A percentile compares a stretch with the other conserved stretches of the same genome.
These are phyloP conservation scores for Danionella dracula DNA, from an alignment of 2,797 vertebrate genomes.

Conservation along the genomic window DNA sequence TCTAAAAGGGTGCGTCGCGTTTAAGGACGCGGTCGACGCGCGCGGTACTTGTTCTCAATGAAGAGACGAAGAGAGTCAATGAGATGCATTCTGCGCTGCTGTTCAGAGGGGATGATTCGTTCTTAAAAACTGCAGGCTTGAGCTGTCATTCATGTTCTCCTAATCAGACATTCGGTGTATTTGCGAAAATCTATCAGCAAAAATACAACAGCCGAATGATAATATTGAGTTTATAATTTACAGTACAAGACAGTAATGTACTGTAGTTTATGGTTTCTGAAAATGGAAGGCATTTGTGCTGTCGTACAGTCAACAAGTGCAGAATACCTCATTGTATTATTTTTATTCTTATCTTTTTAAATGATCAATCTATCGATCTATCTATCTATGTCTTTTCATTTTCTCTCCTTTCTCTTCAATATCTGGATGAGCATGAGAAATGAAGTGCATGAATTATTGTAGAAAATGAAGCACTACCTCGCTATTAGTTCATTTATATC, in stretches of 20 bases:
- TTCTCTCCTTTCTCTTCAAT: too few relatives aligned
- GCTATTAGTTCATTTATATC: too few relatives aligned
- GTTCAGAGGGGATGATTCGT: neutral
- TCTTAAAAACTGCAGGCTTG: neutral
- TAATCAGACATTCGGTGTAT: neutral
- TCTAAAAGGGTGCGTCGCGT: conserved; percentile 8
- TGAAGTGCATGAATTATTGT: too few relatives aligned
- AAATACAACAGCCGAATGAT: too few relatives aligned
- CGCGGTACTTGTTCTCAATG: conserved; percentile 19
- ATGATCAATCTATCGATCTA: too few relatives aligned
- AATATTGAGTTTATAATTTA: too few relatives aligned
- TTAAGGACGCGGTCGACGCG: conserved; percentile 4
- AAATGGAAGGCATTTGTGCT: neutral
- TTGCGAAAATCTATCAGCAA: too few relatives aligned
- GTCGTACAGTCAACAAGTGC: conserved; percentile 33
- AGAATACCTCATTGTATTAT: neutral
- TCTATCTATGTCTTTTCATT: too few relatives aligned
- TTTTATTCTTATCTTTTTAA: too few relatives aligned
- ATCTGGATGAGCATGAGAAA: too few relatives aligned
- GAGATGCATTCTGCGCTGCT: neutral
- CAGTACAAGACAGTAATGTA: neutral
- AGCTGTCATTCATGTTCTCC: neutral
- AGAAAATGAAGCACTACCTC: too few relatives aligned
- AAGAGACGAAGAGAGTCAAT: conserved; percentile 20
- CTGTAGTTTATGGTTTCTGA: neutral